Evolutionary conservation across 2,888 invertebrate genomes (phyloP), one percentile per base, ranked within the genome.

Genomic region (Galerucella pusilla): DNA sequence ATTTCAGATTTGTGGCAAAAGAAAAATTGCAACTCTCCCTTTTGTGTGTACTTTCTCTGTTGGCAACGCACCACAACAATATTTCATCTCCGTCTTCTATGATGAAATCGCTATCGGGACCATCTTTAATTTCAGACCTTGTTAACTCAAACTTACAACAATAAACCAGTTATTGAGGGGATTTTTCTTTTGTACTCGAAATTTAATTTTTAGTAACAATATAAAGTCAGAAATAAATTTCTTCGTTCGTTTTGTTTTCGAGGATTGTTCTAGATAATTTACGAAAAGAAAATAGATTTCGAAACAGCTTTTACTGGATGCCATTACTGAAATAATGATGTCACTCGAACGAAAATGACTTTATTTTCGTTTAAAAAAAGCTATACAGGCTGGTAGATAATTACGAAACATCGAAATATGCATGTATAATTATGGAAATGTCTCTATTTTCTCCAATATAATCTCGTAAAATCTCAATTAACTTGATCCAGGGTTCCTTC

Each of bases 51-150:
- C 78, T 78, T 71, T 83, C 81, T 82, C 79, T 68, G 70, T 83
- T 79, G 73, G 75, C 80, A 84, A 82, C 84, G 85, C 65, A 65
- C 63, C 85, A 86, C 86, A 85, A 86, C 87, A 67, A 69, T 75
- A 87, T 73, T 68, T 74, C 77, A 87, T 89, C 88, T 88, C 86
- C 83, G 83, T 87, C 85, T 82, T 84, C 84, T 85, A 86, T 89
- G 90, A 90, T 90, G 89, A 90, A 89, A 89, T 87, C 88, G 89
- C 90, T 90, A 90, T 90, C 90, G 88, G 89, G 88, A 88, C 89
- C 88, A 90, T 90, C 90, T 90, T 90, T 90, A 90, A 90, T 90
- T 90, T 90, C 88, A 88, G 87, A 86, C 84, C 84, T 85, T 85
- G 85, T 85, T 85, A 85, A 85, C 85, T 85, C 83, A 82, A 83